Evolutionary conservation across 2,888 invertebrate species (phyloP), one percentile per base, ranked within the genome.

Genomic region (Nephrocerus scutellatus): DNA sequence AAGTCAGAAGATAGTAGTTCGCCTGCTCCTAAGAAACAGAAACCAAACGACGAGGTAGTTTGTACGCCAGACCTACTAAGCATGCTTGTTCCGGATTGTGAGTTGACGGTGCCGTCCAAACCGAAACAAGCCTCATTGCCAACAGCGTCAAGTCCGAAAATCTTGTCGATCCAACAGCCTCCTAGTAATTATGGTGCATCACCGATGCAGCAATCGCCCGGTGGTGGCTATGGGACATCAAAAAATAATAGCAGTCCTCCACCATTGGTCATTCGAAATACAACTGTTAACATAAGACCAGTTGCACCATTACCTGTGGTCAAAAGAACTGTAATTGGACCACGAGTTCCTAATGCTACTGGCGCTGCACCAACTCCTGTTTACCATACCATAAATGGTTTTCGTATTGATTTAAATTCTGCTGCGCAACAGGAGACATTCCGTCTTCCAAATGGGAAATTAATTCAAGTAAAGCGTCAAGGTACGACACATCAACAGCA

Each of bases 31-130:
- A 57, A 54, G 41, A 57, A 52, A 37, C 44, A 44, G 8, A 36
- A 38, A 2, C 44, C 39, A 22, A 65, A 64, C 30, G 63, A 63
- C 43, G 71, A 76, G 50, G 74, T 79, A 10, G 76, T 79, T 13
- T 79, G 79, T 46, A 79, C 79, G 2, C 79, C 79, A 1, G 79
- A 79, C 58, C 48, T 68, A 16, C 46, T 68, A 3, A 66, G 64
- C 41, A 62, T 68, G 62, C 43, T 66, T 8, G 63, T 63, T 25
- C 63, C 63, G 1, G 66, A 66, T 36, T 64, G 66, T 38, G 63
- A 65, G 45, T 52, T 64, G 9, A 63, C 66, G 2, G 56, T 63
- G 4, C 12, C 56, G 0, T 45, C 47, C n/a, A 63, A 56, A 36
- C 19, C 36, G 6, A 51, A 54, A n/a, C 42, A 47, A 14, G 30